Percentiles rank a stretch among this genome's conserved stretches.
Evolutionary conservation across 2,113 vertebrate genomes (phyloP).

Genomic region (Rhegmatorhina hoffmannsi): DNA sequence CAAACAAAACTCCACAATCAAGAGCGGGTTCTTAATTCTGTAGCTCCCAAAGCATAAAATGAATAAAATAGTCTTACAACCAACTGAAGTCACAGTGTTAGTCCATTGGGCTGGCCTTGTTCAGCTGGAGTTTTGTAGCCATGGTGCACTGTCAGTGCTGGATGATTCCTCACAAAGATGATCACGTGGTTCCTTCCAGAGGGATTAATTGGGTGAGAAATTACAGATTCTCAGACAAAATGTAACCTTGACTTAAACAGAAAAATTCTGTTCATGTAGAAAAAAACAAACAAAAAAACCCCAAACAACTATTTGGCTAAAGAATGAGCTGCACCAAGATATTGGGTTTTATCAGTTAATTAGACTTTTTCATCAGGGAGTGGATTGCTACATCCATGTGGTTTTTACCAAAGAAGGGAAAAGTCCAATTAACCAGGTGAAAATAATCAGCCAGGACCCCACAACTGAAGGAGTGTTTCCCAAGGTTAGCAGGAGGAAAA

Average conservation of each 20-base stretch:
- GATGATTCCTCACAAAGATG: neutral
- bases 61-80: neutral
- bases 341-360: neutral
- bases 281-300: too few relatives aligned
- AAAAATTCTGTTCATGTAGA: neutral
- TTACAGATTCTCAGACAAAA: neutral
- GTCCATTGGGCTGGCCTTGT: neutral
- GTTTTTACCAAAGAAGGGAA: conserved; percentile 34
- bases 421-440: neutral
- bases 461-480: neutral
- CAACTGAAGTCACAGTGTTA: neutral
- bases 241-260: neutral
- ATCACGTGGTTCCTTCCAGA: neutral
- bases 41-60: neutral
- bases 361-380: neutral
- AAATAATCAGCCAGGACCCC: neutral
- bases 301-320: neutral
- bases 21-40: neutral
- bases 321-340: neutral
- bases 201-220: neutral
- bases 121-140: neutral
- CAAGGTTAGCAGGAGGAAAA: neutral
- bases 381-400: neutral
- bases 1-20: neutral
- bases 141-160: neutral